Conservation (phyloP, 2,888 invertebrate genomes). For the Melieria omissa region DNA sequence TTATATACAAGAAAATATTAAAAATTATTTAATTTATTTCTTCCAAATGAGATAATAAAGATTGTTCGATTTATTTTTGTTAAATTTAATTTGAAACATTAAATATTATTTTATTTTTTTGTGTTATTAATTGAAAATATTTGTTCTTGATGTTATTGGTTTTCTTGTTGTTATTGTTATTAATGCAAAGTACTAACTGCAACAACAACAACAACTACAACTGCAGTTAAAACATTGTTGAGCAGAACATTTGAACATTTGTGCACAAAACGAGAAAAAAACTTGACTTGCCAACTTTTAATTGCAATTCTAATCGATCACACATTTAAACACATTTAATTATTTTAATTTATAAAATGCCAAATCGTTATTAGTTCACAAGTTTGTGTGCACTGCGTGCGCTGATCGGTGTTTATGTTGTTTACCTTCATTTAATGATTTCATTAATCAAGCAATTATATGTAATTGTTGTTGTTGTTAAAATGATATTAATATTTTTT, state of each 20-base stretch:
- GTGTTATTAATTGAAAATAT: not conserved
- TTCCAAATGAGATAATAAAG: not conserved
- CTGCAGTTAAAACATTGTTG: too few species aligned
- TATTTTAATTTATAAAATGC: too few species aligned
- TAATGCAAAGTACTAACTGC: too few species aligned
- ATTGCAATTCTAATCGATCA: too few species aligned
- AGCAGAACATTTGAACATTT: too few species aligned
- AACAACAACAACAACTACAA: too few species aligned
- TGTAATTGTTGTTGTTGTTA: slow-evolving; percentile 20
- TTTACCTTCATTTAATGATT: slow-evolving; percentile 28
- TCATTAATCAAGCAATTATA: slow-evolving; percentile 31
- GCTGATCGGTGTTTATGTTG: slow-evolving; percentile 5
- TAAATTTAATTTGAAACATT: not conserved
- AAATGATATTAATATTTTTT: slow-evolving; percentile 21
- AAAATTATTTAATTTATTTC: not conserved
- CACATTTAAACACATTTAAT: too few species aligned
- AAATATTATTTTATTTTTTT: not conserved
- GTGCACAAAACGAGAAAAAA: too few species aligned
- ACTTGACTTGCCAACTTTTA: too few species aligned
- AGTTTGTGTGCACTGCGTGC: too few species aligned
- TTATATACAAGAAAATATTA: too few species aligned
- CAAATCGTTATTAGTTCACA: too few species aligned
- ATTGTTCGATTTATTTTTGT: not conserved
- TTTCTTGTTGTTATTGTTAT: not conserved
- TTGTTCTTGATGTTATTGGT: not conserved